phyloP scores from a whole-genome alignment of 2,888 invertebrate species.

The Chalcosyrphus nemorum region DNA sequence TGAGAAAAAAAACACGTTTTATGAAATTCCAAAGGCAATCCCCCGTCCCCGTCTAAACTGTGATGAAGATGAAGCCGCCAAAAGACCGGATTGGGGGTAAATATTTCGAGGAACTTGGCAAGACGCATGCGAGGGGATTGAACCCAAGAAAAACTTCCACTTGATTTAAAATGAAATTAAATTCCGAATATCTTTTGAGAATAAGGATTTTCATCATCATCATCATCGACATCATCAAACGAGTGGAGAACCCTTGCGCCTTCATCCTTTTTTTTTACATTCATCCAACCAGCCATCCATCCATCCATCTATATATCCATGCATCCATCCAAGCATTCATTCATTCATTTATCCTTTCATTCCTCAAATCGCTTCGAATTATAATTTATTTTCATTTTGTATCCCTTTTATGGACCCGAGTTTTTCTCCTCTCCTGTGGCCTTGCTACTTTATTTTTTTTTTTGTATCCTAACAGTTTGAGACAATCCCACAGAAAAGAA shows the following conservation, averaged over 20 bases:
- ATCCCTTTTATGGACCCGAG: conserved; percentile 54
- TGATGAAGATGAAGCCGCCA: conserved; percentile 56
- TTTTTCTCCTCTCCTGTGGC: not conserved
- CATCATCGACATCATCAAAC: conserved; percentile 62
- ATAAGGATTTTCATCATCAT: conserved; percentile 67
- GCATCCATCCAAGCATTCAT: conserved; percentile 50
- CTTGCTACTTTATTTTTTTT: conserved; percentile 17
- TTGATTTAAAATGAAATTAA: conserved; percentile 72
- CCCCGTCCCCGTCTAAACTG: conserved; percentile 58
- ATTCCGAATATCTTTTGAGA: conserved; percentile 68
- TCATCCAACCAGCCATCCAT: no score
- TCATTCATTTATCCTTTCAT: conserved; percentile 64
- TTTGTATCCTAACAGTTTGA: conserved; percentile 33
- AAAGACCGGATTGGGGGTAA: conserved; percentile 8
- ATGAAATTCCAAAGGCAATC: conserved; percentile 65
- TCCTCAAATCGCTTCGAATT: conserved; percentile 67
- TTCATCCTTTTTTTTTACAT: no score
- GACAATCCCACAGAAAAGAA: conserved; percentile 19
- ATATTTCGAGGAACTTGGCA: conserved; percentile 17
- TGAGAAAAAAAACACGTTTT: conserved; percentile 34
- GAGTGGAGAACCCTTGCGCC: conserved; percentile 27
- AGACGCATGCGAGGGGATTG: not conserved
- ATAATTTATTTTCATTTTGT: conserved; percentile 70
- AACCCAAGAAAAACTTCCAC: conserved; percentile 67
- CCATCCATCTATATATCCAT: conserved; percentile 19